Evolutionary conservation across 1,140 invertebrate genomes (phyloP).

Genomic region (Cyclina sinensis): DNA sequence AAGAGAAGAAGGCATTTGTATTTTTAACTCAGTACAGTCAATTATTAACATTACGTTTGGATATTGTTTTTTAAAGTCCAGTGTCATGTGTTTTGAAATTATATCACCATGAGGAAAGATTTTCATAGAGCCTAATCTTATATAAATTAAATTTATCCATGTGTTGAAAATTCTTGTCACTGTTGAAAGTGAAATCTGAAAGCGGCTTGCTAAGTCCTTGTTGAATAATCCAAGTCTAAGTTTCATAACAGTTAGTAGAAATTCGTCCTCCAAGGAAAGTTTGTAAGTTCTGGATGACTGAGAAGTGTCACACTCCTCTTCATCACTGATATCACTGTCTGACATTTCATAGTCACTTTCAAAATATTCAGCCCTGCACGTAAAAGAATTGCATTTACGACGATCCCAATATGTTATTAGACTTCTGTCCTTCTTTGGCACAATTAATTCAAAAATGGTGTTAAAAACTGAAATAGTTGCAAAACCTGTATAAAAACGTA

Average conservation of each 20-base stretch:
- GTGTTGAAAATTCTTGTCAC: constrained; percentile 24
- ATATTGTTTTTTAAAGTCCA: constrained; percentile 16
- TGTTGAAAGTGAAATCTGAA: constrained; percentile 27
- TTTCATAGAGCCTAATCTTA: constrained; percentile 16
- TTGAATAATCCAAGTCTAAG: constrained; percentile 31
- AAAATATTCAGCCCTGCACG: background rate
- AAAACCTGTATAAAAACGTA: background rate
- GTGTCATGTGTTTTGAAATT: constrained; percentile 32
- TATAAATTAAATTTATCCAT: constrained; percentile 11
- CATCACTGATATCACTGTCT: background rate
- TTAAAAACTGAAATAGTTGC: background rate
- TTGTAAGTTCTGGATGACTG: background rate
- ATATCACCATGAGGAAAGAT: constrained; percentile 22
- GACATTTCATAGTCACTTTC: background rate
- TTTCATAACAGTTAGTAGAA: constrained; percentile 8
- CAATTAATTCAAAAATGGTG: background rate
- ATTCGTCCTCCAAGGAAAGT: background rate
- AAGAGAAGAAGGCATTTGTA: constrained; percentile 24
- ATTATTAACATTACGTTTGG: constrained; percentile 21
- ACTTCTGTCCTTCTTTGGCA: background rate
- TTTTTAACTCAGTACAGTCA: constrained; percentile 27
- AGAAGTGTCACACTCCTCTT: background rate
- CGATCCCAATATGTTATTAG: background rate
- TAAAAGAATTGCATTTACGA: background rate
- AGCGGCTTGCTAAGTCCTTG: constrained; percentile 11